These are phyloP conservation scores for Odontocerum albicorne DNA, from an alignment of 2,888 invertebrate genomes.

Conservation along the genomic window DNA sequence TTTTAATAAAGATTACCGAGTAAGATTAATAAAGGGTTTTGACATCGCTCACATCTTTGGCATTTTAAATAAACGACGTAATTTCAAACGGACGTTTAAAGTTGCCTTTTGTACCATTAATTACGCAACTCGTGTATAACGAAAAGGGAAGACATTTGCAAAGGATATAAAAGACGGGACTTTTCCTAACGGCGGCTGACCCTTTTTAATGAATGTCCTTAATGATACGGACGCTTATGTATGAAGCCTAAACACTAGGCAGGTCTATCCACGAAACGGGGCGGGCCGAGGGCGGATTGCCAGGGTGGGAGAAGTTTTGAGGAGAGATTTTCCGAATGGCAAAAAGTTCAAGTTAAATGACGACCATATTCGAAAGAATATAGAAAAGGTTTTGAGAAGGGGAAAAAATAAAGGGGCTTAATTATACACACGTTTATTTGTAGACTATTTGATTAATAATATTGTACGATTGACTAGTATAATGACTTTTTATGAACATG, in stretches of 20 bases:
- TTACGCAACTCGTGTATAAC: slow-evolving; percentile 34
- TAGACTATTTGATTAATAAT: no score
- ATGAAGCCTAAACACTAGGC: slow-evolving; percentile 5
- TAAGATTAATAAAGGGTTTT: slow-evolving; percentile 12
- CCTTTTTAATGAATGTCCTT: slow-evolving; percentile 38
- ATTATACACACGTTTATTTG: no score
- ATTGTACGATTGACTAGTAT: no score
- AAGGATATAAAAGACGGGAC: slow-evolving; percentile 38
- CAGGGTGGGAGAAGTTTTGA: neutral
- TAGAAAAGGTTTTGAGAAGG: no score
- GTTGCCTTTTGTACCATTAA: slow-evolving; percentile 37
- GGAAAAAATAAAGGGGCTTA: no score
- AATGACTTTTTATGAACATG: no score
- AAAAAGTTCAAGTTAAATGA: no score
- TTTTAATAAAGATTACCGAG: slow-evolving; percentile 3
- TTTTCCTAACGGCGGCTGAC: slow-evolving; percentile 36
- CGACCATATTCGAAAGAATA: no score
- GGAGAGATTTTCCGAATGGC: no score
- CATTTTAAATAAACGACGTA: slow-evolving; percentile 20
- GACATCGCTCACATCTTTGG: slow-evolving; percentile 18
- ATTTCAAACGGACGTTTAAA: slow-evolving; percentile 21
- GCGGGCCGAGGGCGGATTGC: neutral
- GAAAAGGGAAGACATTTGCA: slow-evolving; percentile 36
- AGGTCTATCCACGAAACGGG: slow-evolving; percentile 4
- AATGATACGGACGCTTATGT: slow-evolving; percentile 11